These are phyloP conservation scores for Drosophila albomicans DNA, from an alignment of 1,140 invertebrate genomes.

Conservation along the genomic window DNA sequence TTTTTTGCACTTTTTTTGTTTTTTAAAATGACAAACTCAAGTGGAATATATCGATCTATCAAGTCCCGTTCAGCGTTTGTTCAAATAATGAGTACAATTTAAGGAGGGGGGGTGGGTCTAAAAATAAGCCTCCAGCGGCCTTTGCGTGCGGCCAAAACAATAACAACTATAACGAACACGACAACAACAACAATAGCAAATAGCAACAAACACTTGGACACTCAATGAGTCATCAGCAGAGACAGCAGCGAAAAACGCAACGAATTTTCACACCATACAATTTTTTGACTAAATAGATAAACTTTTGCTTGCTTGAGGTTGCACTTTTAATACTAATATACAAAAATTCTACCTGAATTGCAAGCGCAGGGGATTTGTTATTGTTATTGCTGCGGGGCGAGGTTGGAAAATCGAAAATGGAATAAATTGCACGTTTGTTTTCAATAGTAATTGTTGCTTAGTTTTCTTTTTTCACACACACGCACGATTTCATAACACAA, in stretches of 20 bases:
- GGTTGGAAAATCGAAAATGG: neutral
- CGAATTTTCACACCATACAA: conserved; percentile 42
- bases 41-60: conserved; percentile 68
- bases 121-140: conserved; percentile 63
- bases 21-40: conserved; percentile 39
- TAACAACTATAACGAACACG: neutral
- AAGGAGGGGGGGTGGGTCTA: conserved; percentile 48
- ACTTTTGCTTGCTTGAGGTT: conserved; percentile 1
- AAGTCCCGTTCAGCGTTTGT: conserved; percentile 8
- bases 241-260: conserved; percentile 6
- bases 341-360: conserved; percentile 13
- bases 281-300: conserved; percentile 18
- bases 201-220: conserved; percentile 40
- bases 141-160: conserved; percentile 30
- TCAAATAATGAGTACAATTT: conserved; percentile 26
- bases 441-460: neutral
- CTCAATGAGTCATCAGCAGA: conserved; percentile 34
- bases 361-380: too few species aligned
- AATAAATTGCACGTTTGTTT: conserved; percentile 16
- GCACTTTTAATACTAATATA: neutral
- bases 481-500: conserved; percentile 56
- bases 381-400: neutral
- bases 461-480: conserved; percentile 19
- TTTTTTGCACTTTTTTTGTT: neutral
- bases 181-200: conserved; percentile 12